phyloP scores from a whole-genome alignment of 2,113 vertebrate genomes.

The Tiliqua scincoides region DNA sequence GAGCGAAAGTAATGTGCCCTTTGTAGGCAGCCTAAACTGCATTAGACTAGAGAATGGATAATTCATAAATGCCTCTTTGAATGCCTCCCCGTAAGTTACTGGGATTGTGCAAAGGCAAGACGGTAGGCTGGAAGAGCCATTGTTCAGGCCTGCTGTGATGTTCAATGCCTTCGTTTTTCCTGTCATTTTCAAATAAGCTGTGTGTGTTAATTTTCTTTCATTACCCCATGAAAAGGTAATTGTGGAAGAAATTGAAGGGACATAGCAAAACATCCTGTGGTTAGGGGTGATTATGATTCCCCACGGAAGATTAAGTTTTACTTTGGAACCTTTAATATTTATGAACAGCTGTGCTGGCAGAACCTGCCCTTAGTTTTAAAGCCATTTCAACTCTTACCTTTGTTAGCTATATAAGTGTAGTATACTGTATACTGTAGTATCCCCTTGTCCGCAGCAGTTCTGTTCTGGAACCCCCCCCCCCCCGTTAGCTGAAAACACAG shows the following conservation, averaged over 20 bases:
- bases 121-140: background rate
- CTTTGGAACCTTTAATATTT: conserved; percentile 56
- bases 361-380: conserved; percentile 55
- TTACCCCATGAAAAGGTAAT: conserved; percentile 10
- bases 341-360: conserved; percentile 15
- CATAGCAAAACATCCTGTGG: conserved; percentile 36
- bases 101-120: background rate
- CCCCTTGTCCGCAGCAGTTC: too few species aligned
- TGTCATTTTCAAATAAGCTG: background rate
- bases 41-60: too few species aligned
- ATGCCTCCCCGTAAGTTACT: background rate
- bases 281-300: conserved; percentile 47
- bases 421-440: too few species aligned
- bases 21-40: background rate
- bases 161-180: background rate
- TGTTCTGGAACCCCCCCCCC: too few species aligned
- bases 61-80: background rate
- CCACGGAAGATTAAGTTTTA: conserved; percentile 23
- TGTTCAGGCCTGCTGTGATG: background rate
- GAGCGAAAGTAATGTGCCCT: too few species aligned
- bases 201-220: conserved; percentile 27
- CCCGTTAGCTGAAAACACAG: too few species aligned
- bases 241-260: conserved; percentile 39
- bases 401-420: conserved; percentile 53
- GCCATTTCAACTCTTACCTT: conserved; percentile 49